Conservation (phyloP, 1,140 invertebrate species). For the Macrostomum lignano region DNA sequence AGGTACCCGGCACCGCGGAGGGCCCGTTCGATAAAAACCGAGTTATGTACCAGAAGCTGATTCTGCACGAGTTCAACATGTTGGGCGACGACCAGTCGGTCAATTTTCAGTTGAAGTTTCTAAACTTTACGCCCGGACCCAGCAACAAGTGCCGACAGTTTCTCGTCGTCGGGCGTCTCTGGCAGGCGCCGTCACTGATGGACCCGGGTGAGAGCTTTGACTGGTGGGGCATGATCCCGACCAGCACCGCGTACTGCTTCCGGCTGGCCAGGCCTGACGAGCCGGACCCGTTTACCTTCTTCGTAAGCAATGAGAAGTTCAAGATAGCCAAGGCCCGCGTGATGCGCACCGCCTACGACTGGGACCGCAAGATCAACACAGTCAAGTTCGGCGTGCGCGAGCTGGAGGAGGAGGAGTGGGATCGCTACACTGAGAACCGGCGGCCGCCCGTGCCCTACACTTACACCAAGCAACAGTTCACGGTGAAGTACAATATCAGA, state of each 20-base stretch:
- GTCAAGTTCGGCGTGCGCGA: conserved; percentile 1
- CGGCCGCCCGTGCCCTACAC: conserved; percentile 1
- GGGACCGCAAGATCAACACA: neutral
- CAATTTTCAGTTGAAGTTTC: neutral
- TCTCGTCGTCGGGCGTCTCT: no score
- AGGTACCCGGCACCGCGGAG: no score
- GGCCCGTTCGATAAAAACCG: no score
- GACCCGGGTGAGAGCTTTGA: neutral
- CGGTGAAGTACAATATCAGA: neutral
- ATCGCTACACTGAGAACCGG: neutral
- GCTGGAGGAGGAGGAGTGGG: neutral
- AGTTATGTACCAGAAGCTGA: conserved; percentile 1
- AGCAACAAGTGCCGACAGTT: no score
- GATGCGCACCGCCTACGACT: neutral
- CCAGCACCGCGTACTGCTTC: neutral
- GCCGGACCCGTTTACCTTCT: conserved; percentile 3
- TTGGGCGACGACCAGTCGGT: neutral
- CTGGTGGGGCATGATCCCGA: conserved; percentile 2
- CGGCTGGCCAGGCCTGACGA: neutral
- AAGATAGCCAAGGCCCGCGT: neutral
- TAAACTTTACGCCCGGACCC: no score
- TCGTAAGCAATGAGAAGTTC: neutral
- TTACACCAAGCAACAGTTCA: conserved; percentile 1
- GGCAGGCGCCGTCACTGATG: no score
- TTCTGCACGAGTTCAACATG: neutral